A percentile compares a stretch with the other conserved stretches of the same genome.
These are phyloP conservation scores for Erannis defoliaria DNA, from an alignment of 2,888 invertebrate species.

Conservation along the genomic window DNA sequence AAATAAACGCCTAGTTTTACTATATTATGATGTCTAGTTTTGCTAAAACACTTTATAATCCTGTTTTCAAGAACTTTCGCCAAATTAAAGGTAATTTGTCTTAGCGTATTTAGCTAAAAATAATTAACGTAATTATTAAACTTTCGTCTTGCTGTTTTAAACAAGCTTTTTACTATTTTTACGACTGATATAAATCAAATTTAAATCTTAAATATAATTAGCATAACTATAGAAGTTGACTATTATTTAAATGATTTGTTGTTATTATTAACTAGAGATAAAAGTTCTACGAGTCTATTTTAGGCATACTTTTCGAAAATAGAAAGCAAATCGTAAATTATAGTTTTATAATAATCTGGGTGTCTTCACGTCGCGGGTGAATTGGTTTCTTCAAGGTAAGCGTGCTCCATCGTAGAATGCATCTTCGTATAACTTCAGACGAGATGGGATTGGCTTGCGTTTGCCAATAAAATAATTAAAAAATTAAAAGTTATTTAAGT, in stretches of 20 bases:
- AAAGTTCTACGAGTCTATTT: neutral
- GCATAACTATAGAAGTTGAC: neutral
- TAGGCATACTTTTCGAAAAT: neutral
- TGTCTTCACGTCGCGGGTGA: no score
- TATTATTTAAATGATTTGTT: no score
- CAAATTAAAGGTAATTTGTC: constrained; percentile 1
- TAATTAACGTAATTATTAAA: neutral
- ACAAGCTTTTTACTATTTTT: neutral
- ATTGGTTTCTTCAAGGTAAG: no score
- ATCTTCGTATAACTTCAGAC: no score
- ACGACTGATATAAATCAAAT: neutral
- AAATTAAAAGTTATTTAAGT: no score
- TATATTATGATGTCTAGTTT: neutral
- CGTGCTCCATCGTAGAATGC: no score
- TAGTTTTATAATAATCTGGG: neutral
- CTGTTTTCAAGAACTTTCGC: constrained; percentile 3
- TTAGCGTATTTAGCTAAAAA: neutral
- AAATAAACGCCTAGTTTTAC: neutral
- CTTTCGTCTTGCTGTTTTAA: constrained; percentile 1
- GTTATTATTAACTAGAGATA: no score
- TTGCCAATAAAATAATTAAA: no score
- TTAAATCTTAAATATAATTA: neutral
- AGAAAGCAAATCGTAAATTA: constrained; percentile 4
- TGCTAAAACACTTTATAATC: neutral
- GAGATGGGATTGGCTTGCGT: no score